These are phyloP conservation scores for Fratercula arctica DNA, from an alignment of 2,797 vertebrate genomes.

Conservation along the genomic window DNA sequence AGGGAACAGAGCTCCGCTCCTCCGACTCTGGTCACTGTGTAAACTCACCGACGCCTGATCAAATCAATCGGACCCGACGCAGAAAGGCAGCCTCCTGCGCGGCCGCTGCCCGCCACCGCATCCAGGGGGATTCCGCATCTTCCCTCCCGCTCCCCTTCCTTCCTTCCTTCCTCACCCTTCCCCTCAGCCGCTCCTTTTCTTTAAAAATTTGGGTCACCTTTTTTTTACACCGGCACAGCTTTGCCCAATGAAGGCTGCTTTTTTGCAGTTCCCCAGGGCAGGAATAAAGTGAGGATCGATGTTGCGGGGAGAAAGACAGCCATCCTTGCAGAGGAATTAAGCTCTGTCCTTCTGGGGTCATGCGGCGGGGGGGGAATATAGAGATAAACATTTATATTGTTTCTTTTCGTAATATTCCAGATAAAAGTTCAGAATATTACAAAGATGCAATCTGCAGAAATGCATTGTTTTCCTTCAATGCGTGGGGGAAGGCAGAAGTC, in stretches of 20 bases:
- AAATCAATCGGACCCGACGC: neutral
- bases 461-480: neutral
- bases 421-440: neutral
- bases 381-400: neutral
- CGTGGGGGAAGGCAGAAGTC: neutral
- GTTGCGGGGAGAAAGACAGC: neutral
- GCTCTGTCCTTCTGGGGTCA: neutral
- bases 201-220: slow-evolving; percentile 43
- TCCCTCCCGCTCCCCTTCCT: neutral
- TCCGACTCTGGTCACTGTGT: neutral
- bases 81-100: neutral
- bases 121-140: neutral
- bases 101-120: neutral
- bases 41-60: neutral
- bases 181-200: neutral
- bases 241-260: neutral
- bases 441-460: neutral
- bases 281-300: neutral
- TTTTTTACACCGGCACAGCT: neutral
- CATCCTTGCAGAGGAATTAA: neutral
- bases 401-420: neutral
- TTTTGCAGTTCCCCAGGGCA: neutral
- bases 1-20: neutral
- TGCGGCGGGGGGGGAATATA: neutral
- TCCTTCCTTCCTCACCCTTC: neutral